phyloP scores from a whole-genome alignment of 2,113 vertebrate genomes.

The Pampusana beccarii region DNA sequence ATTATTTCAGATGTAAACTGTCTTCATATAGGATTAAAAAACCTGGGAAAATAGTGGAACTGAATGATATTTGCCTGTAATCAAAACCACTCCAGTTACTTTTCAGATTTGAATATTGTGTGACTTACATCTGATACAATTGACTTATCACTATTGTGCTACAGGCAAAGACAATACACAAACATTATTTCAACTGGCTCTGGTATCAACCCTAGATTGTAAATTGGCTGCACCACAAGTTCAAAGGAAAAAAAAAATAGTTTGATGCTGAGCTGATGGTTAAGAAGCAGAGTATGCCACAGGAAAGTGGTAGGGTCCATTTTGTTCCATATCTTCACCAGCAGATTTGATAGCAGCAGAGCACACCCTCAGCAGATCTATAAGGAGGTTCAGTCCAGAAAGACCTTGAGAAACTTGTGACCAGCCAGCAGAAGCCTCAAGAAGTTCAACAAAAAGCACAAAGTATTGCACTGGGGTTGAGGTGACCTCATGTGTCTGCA shows the following conservation, averaged over 20 bases:
- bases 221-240: not conserved
- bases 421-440: not conserved
- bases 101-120: not conserved
- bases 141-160: not conserved
- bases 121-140: not conserved
- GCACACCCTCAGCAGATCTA: not conserved
- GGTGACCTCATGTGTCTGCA: not conserved
- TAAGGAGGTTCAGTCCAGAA: not conserved
- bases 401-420: not conserved
- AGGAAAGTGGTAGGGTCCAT: not conserved
- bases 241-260: not conserved
- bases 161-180: not conserved
- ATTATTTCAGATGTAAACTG: not conserved
- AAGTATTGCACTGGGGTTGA: not conserved
- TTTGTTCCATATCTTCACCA: not conserved
- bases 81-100: not conserved
- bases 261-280: not conserved
- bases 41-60: not conserved
- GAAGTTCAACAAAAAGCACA: not conserved
- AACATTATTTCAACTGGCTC: not conserved
- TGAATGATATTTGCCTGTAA: not conserved
- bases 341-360: not conserved
- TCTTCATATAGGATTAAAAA: not conserved
- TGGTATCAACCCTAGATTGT: not conserved
- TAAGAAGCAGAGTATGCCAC: not conserved